A percentile compares a stretch with the other conserved stretches of the same genome.
These are phyloP conservation scores for Calcarius ornatus DNA, from an alignment of 2,113 vertebrate species.

Conservation along the genomic window DNA sequence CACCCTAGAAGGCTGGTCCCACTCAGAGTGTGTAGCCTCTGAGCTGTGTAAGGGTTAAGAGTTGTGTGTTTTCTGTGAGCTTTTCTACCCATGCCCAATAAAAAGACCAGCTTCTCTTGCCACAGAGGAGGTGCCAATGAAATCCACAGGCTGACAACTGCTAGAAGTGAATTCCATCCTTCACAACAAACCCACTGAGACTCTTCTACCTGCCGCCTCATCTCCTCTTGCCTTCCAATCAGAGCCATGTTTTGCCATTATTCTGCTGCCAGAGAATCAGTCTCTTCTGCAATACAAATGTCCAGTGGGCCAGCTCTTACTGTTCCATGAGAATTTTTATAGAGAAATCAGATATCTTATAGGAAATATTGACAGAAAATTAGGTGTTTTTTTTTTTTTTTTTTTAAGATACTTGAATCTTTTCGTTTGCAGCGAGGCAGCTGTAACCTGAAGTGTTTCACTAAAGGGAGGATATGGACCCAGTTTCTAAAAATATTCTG, in stretches of 20 bases:
- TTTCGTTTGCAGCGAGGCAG: not conserved
- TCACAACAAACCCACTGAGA: not conserved
- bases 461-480: not conserved
- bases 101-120: not conserved
- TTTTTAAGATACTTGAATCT: not conserved
- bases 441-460: not conserved
- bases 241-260: not conserved
- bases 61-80: not conserved
- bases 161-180: not conserved
- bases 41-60: not conserved
- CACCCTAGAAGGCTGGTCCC: not conserved
- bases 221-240: not conserved
- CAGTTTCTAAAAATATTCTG: not conserved
- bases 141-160: not conserved
- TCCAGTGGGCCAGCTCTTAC: not conserved
- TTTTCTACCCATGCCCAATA: not conserved
- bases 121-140: not conserved
- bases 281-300: not conserved
- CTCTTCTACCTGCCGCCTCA: not conserved
- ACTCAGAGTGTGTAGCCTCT: too few relatives aligned
- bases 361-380: not conserved
- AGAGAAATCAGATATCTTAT: not conserved
- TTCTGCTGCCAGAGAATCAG: not conserved
- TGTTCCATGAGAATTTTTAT: not conserved
- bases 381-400: rapidly evolving